A percentile compares a stretch with the other conserved stretches of the same genome.
Evolutionary conservation across 2,888 invertebrate species (phyloP).

Genomic region (Campaea margaritaria): DNA sequence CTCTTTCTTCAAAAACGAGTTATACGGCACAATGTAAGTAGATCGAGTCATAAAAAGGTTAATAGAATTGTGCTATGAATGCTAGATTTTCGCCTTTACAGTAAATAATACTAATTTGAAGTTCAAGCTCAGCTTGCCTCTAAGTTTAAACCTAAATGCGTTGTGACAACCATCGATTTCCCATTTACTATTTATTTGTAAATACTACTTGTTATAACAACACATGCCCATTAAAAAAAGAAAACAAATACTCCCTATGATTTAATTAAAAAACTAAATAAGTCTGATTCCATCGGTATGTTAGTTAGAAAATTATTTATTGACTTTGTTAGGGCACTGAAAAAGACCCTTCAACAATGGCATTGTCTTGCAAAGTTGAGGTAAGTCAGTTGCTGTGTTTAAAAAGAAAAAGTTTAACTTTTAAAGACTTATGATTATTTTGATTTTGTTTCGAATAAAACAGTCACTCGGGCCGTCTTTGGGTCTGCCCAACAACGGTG

Average conservation of each 20-base stretch:
- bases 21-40: not conserved
- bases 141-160: conserved; percentile 66
- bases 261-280: conserved; percentile 38
- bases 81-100: conserved; percentile 3
- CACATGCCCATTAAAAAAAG: conserved; percentile 28
- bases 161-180: conserved; percentile 60
- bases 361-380: not conserved
- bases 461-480: not conserved
- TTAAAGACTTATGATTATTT: not conserved
- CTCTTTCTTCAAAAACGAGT: not conserved
- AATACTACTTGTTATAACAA: conserved; percentile 36
- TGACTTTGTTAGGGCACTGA: conserved; percentile 4
- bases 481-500: not conserved
- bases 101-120: conserved; percentile 9
- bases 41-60: not conserved
- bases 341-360: not conserved
- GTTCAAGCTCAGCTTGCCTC: conserved; percentile 55
- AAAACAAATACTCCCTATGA: conserved; percentile 43
- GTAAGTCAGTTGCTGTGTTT: not conserved
- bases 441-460: not conserved
- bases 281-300: not conserved
- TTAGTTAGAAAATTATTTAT: not conserved
- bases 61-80: conserved; percentile 14
- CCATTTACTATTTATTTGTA: conserved; percentile 41
- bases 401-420: conserved; percentile 8